Percentiles rank a stretch among this genome's conserved stretches.
Evolutionary conservation across 2,797 vertebrate genomes (phyloP).

Genomic region (Coreius guichenoti): DNA sequence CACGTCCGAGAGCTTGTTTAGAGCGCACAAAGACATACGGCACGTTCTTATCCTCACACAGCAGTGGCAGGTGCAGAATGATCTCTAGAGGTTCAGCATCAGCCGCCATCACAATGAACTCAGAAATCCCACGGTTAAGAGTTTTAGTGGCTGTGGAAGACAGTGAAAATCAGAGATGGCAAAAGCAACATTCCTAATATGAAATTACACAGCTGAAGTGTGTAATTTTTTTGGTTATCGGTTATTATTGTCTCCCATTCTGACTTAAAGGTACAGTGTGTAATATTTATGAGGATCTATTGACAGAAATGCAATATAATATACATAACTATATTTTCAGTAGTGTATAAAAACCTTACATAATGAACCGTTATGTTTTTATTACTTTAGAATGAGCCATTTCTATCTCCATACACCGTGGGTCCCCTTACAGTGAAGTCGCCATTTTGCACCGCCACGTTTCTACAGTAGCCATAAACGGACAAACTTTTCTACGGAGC

Average conservation of each 20-base stretch:
- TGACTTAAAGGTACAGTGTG: too few species aligned
- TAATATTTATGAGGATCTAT: too few species aligned
- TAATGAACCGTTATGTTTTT: too few species aligned
- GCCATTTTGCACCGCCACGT: too few species aligned
- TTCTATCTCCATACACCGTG: too few species aligned
- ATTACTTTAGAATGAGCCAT: too few species aligned
- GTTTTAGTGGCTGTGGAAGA: constrained; percentile 91
- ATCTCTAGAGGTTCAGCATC: constrained; percentile 97
- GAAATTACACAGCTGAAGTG: not conserved
- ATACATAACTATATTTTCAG: too few species aligned
- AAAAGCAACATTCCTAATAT: not conserved
- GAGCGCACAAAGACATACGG: constrained; percentile 97
- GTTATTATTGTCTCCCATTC: not conserved
- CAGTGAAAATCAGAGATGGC: not conserved
- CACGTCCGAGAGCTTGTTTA: constrained; percentile 94
- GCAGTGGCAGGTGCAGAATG: constrained; percentile 93
- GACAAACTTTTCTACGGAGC: too few species aligned
- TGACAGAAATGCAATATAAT: too few species aligned
- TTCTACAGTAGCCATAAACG: too few species aligned
- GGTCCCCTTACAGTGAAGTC: too few species aligned
- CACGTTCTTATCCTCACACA: constrained; percentile 98
- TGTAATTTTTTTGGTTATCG: not conserved
- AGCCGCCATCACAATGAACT: constrained; percentile 98
- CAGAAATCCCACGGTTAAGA: constrained; percentile 93
- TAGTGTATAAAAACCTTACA: too few species aligned